A percentile compares a stretch with the other conserved stretches of the same genome.
These are phyloP conservation scores for Nephila pilipes DNA, from an alignment of 1,140 invertebrate species.

Conservation along the genomic window DNA sequence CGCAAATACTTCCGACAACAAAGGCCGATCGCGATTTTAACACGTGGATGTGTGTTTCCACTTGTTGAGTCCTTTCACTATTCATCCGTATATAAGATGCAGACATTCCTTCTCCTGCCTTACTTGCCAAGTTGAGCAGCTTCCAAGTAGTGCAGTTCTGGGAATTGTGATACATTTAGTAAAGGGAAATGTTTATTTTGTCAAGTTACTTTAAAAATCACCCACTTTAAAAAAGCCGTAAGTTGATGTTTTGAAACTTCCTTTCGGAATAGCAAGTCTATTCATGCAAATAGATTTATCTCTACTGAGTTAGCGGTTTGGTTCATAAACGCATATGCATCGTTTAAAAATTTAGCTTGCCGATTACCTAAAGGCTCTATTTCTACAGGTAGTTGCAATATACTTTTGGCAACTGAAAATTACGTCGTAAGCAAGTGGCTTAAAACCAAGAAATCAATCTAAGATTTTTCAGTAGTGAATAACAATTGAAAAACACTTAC, in stretches of 20 bases:
- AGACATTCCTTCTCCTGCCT: slow-evolving; percentile 24
- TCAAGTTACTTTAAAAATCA: not conserved
- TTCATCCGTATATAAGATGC: slow-evolving; percentile 22
- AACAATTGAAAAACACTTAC: not conserved
- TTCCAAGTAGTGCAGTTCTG: slow-evolving; percentile 60
- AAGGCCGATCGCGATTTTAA: slow-evolving; percentile 53
- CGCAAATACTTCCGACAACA: slow-evolving; percentile 53
- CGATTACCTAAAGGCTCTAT: too few species aligned
- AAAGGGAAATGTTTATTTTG: slow-evolving; percentile 40
- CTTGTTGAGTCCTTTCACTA: slow-evolving; percentile 61
- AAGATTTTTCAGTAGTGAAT: too few species aligned
- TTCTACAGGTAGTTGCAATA: not conserved
- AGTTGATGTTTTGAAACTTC: not conserved
- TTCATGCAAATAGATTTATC: not conserved
- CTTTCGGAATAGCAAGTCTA: not conserved
- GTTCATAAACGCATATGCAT: not conserved
- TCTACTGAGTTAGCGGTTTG: not conserved
- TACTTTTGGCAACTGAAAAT: not conserved
- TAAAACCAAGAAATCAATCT: too few species aligned
- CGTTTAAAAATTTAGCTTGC: not conserved
- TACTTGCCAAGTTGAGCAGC: slow-evolving; percentile 61
- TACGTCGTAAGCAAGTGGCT: too few species aligned
- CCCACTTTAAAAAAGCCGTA: not conserved
- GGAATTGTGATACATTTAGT: slow-evolving; percentile 25
- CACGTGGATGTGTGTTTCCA: slow-evolving; percentile 28